Evolutionary conservation across 2,797 vertebrate genomes (phyloP).

Genomic region (Harpagifer antarcticus): DNA sequence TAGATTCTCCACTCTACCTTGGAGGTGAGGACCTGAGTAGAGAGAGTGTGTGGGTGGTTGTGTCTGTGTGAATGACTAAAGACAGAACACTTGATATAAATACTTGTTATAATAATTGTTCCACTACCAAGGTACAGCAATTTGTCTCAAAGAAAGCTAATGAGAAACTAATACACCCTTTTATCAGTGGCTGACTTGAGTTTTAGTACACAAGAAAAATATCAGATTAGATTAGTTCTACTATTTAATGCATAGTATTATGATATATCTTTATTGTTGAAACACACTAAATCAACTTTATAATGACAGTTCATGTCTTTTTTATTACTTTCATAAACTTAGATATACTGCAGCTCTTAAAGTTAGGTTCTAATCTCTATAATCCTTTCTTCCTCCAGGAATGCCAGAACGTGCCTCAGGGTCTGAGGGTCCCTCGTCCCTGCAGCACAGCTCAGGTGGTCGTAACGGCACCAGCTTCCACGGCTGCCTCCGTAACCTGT

Average conservation of each 20-base stretch:
- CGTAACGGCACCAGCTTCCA: conserved; percentile 95
- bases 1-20: conserved; percentile 93
- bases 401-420: conserved; percentile 89
- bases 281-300: background rate
- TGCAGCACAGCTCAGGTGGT: conserved; percentile 89
- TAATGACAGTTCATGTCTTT: background rate
- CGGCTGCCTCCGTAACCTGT: conserved; percentile 94
- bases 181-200: background rate
- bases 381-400: conserved; percentile 80
- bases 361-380: background rate
- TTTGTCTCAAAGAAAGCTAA: conserved; percentile 4
- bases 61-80: conserved; percentile 1
- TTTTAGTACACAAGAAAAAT: conserved; percentile 1
- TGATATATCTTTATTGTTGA: background rate
- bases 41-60: background rate
- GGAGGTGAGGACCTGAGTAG: conserved; percentile 88
- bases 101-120: background rate
- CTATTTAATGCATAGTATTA: background rate
- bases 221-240: background rate
- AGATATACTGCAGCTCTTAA: background rate
- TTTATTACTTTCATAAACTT: background rate
- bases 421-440: conserved; percentile 84
- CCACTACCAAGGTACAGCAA: background rate
- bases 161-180: conserved; percentile 1
- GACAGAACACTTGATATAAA: background rate